Conservation (phyloP, 2,797 vertebrate genomes). For the Oryzias dopingdopingensis region DNA sequence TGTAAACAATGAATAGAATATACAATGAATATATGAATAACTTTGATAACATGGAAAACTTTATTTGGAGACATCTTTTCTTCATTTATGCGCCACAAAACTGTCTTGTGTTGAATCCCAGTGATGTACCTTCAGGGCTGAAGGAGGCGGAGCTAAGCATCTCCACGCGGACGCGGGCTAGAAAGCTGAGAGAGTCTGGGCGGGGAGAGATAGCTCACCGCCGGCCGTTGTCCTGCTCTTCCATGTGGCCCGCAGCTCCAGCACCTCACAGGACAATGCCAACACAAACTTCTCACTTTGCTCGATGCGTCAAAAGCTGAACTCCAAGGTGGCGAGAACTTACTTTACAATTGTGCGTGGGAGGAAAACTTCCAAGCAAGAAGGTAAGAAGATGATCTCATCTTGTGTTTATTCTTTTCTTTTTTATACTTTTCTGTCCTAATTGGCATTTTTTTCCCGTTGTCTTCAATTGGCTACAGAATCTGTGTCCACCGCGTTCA, state of each 20-base stretch:
- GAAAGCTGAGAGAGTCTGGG: slow-evolving; percentile 53
- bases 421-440: slow-evolving; percentile 36
- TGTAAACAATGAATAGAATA: background rate
- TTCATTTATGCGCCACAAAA: background rate
- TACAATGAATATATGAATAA: too few species aligned
- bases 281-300: background rate
- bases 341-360: background rate
- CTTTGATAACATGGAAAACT: too few species aligned
- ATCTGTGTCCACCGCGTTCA: slow-evolving; percentile 25
- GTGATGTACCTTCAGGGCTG: slow-evolving; percentile 36
- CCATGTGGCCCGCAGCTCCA: slow-evolving; percentile 24
- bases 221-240: slow-evolving; percentile 38
- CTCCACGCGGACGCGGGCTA: slow-evolving; percentile 47
- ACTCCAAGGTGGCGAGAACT: background rate
- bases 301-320: background rate
- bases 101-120: slow-evolving; percentile 6
- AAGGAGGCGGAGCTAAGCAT: slow-evolving; percentile 72
- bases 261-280: slow-evolving; percentile 3
- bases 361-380: slow-evolving; percentile 31
- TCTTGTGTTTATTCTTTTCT: slow-evolving; percentile 1
- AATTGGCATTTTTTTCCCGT: background rate
- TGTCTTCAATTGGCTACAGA: background rate
- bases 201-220: slow-evolving; percentile 53
- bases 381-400: slow-evolving; percentile 59
- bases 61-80: background rate